Conservation (phyloP, 1,140 invertebrate genomes). For the Cyrtorhinus lividipennis region DNA sequence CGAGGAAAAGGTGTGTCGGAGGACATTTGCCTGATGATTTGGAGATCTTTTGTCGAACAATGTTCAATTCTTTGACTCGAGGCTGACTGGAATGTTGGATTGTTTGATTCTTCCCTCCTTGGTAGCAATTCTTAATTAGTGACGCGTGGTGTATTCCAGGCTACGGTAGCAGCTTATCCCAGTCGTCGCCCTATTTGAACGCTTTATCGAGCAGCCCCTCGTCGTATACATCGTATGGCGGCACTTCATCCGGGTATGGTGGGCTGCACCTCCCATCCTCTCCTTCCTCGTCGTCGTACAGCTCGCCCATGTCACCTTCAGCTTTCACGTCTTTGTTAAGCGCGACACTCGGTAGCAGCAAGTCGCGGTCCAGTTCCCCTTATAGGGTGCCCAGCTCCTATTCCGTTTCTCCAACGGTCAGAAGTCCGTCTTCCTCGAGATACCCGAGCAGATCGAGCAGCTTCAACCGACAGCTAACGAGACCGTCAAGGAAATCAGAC, state of each 20-base stretch:
- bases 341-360: slow-evolving; percentile 4
- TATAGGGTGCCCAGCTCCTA: slow-evolving; percentile 15
- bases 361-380: slow-evolving; percentile 17
- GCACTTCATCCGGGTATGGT: slow-evolving; percentile 45
- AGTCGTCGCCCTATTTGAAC: slow-evolving; percentile 16
- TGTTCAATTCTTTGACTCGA: too few relatives aligned
- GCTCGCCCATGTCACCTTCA: slow-evolving; percentile 18
- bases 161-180: slow-evolving; percentile 10
- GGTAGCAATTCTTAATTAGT: too few relatives aligned
- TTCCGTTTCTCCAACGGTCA: slow-evolving; percentile 10
- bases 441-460: slow-evolving; percentile 20
- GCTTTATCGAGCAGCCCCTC: slow-evolving; percentile 1
- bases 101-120: too few relatives aligned
- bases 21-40: too few relatives aligned
- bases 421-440: slow-evolving; percentile 10
- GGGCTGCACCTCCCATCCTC: slow-evolving; percentile 36
- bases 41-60: too few relatives aligned
- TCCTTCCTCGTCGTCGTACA: slow-evolving; percentile 14
- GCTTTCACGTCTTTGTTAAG: slow-evolving; percentile 6
- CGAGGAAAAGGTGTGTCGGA: too few relatives aligned
- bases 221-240: slow-evolving; percentile 37
- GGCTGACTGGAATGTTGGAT: too few relatives aligned
- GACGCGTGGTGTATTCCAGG: background rate
- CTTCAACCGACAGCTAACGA: slow-evolving; percentile 14
- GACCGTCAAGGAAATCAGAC: slow-evolving; percentile 19